These are phyloP conservation scores for Lysandra bellargus DNA, from an alignment of 2,888 invertebrate species.

Conservation along the genomic window DNA sequence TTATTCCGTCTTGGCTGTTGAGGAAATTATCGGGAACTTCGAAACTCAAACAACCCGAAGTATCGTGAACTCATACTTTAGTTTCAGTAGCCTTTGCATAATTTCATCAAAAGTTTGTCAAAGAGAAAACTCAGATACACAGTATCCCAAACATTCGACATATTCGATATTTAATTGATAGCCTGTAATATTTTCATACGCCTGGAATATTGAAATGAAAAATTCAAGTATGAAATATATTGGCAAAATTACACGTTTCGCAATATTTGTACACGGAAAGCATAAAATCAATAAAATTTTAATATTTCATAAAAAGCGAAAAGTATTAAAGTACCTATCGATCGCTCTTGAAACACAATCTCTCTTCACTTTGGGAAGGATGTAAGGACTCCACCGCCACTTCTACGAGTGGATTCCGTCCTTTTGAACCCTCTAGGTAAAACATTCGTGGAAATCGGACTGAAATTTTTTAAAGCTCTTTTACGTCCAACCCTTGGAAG, in stretches of 20 bases:
- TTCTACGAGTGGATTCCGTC: background rate
- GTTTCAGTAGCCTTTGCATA: background rate
- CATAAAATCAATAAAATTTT: background rate
- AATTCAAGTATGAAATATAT: background rate
- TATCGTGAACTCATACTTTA: background rate
- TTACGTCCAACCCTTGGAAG: background rate
- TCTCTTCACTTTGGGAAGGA: slow-evolving; percentile 2
- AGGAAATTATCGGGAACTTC: slow-evolving; percentile 7
- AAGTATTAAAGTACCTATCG: background rate
- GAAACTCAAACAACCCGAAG: background rate
- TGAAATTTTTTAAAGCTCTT: background rate
- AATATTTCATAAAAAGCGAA: background rate
- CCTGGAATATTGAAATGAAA: background rate
- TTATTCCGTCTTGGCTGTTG: background rate
- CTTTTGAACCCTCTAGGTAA: background rate
- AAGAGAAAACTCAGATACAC: too few relatives aligned
- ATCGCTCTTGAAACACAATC: slow-evolving; percentile 18
- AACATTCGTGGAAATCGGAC: background rate
- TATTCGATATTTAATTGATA: too few relatives aligned
- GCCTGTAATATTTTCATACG: too few relatives aligned
- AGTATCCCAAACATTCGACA: too few relatives aligned
- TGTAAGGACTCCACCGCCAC: slow-evolving; percentile 18
- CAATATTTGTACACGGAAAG: background rate
- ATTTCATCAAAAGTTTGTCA: background rate
- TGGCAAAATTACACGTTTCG: background rate